A percentile compares a stretch with the other conserved stretches of the same genome.
These are phyloP conservation scores for Lagopus leucura DNA, from an alignment of 2,113 vertebrate genomes.

Conservation along the genomic window DNA sequence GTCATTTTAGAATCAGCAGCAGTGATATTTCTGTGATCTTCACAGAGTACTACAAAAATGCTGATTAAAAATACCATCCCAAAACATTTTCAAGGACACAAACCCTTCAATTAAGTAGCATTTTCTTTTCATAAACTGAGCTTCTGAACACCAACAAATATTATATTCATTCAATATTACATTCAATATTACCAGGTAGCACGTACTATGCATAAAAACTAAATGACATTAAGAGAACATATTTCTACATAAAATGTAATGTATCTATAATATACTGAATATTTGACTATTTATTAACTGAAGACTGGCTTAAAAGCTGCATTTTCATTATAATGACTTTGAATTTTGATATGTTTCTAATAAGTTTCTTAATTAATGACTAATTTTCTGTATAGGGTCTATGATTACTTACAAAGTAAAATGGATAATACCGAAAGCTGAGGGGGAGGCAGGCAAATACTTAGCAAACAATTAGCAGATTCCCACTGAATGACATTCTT, in stretches of 20 bases:
- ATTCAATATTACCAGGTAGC: neutral
- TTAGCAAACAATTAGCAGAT: constrained; percentile 41
- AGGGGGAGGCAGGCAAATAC: constrained; percentile 43
- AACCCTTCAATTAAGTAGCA: neutral
- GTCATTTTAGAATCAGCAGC: neutral
- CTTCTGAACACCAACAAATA: neutral
- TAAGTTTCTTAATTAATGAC: constrained; percentile 24
- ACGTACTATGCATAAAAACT: neutral
- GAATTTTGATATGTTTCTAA: constrained; percentile 41
- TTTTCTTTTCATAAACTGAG: neutral
- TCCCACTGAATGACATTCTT: constrained; percentile 21
- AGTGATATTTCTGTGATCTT: neutral
- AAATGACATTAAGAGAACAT: neutral
- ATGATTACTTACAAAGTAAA: constrained; percentile 47
- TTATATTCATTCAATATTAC: neutral
- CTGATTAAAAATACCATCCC: neutral
- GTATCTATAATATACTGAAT: neutral
- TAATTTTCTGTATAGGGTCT: neutral
- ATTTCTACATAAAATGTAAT: neutral
- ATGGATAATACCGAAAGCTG: constrained; percentile 34
- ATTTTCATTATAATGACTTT: neutral
- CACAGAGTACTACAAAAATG: neutral
- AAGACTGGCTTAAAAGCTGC: constrained; percentile 1
- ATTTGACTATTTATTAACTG: constrained; percentile 33
- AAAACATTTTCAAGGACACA: neutral